Conservation (phyloP, 1,140 invertebrate species). For the Melanaphis sacchari region DNA sequence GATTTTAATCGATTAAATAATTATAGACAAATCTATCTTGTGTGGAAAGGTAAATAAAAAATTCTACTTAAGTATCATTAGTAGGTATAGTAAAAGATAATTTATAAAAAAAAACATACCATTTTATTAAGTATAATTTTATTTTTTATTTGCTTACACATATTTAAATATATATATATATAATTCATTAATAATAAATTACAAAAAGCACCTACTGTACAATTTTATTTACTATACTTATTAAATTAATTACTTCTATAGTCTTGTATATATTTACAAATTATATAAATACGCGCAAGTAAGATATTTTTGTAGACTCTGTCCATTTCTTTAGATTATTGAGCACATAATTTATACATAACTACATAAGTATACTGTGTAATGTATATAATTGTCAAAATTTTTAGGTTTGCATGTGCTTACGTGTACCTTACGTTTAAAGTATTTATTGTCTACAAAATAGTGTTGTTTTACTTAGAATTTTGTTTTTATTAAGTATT, state of each 20-base stretch:
- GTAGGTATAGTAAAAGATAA: background rate
- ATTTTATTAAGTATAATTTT: background rate
- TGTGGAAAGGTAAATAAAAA: too few relatives aligned
- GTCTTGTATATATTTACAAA: background rate
- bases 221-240: slow-evolving; percentile 14
- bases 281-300: background rate
- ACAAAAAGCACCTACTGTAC: slow-evolving; percentile 18
- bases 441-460: background rate
- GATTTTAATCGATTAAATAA: too few relatives aligned
- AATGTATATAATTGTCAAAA: background rate
- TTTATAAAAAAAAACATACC: background rate
- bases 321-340: background rate
- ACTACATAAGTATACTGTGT: background rate
- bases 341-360: background rate
- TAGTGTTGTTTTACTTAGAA: background rate
- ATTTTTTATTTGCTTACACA: background rate
- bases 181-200: background rate
- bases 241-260: background rate
- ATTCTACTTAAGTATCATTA: background rate
- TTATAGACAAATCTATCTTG: background rate
- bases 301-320: background rate
- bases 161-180: background rate
- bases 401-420: background rate
- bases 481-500: background rate
- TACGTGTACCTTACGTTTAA: background rate